phyloP scores from a whole-genome alignment of 2,888 invertebrate species.

The Scaptomyza reducta region DNA sequence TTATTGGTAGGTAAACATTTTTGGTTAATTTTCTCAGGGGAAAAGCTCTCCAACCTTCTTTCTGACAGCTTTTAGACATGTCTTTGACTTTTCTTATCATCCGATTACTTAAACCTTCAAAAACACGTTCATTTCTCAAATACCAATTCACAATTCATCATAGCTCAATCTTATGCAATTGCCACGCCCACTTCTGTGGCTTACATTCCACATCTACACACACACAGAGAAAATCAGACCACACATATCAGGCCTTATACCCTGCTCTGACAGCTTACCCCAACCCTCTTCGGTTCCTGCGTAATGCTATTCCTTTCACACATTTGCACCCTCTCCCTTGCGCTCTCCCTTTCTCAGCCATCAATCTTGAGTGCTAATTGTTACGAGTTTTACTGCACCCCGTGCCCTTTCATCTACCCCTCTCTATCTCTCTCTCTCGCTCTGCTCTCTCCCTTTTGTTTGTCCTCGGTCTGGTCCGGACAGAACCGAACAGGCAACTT shows the following conservation, averaged over 20 bases:
- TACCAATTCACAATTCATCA: constrained; percentile 15
- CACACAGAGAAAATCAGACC: constrained; percentile 28
- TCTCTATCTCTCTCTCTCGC: background rate
- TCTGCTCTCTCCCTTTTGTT: background rate
- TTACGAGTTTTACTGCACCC: constrained; percentile 57
- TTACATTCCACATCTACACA: background rate
- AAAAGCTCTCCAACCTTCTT: background rate
- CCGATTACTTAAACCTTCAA: background rate
- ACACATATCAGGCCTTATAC: constrained; percentile 21
- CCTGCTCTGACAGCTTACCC: constrained; percentile 11
- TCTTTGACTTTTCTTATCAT: background rate
- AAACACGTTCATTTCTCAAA: background rate
- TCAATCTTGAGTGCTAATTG: constrained; percentile 78
- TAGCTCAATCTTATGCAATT: background rate
- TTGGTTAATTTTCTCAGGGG: background rate
- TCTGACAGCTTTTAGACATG: background rate
- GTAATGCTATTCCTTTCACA: background rate
- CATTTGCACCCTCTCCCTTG: constrained; percentile 19
- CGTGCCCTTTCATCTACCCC: background rate
- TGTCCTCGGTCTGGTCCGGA: constrained; percentile 22
- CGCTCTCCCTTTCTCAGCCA: constrained; percentile 39
- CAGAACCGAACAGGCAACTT: constrained; percentile 5
- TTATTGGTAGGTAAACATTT: background rate
- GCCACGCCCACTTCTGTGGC: constrained; percentile 24
- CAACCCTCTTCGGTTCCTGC: background rate